Evolutionary conservation across 2,888 invertebrate species (phyloP), one percentile per base, ranked within the genome.

Genomic region (Habroteleia sp.): DNA sequence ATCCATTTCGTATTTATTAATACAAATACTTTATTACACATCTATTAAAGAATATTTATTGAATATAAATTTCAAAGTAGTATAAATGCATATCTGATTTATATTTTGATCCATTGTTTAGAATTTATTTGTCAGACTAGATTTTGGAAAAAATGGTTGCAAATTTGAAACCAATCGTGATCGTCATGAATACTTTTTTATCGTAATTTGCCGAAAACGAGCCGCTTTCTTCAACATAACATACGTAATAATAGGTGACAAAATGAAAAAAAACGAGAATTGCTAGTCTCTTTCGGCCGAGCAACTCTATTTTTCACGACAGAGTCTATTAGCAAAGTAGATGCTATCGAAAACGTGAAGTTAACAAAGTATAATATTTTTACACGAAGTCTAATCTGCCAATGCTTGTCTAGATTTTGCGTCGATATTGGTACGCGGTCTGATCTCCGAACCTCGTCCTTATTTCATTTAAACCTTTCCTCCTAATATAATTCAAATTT

Each of bases 361-460:
- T 75, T 65, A 78, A 73, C 27, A 82, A 80, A 84, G 81, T 79
- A 80, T 83, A 82, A 85, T 86, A 85, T 85, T 85, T 86, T 85
- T 85, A 84, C 84, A 85, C 81, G 77, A 82, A 78, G 81, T 83
- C 82, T 78, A 82, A 77, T 77, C 56, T 46, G 74, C 63, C 74
- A 69, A 74, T 17, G 76, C 76, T 78, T 77, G 62, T 76, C 72
- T 58, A 77, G 71, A 63, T 54, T 77, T 81, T 81, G 74, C 80
- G 62, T 35, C 62, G 69, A 72, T 42, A 71, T 73, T 52, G 58
- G 37, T 77, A 35, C 16, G 35, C 60, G 60, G 60, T 74, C 39
- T 39, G 62, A 71, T 69, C 69, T 58, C 58, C 6, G 3, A 54
- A 44, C 27, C 33, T 17, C 16, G n/a, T 14, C 52, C 25, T 78